A percentile compares a stretch with the other conserved stretches of the same genome.
Conservation (phyloP, 2,888 invertebrate species). For the Lampropteryx suffumata region DNA sequence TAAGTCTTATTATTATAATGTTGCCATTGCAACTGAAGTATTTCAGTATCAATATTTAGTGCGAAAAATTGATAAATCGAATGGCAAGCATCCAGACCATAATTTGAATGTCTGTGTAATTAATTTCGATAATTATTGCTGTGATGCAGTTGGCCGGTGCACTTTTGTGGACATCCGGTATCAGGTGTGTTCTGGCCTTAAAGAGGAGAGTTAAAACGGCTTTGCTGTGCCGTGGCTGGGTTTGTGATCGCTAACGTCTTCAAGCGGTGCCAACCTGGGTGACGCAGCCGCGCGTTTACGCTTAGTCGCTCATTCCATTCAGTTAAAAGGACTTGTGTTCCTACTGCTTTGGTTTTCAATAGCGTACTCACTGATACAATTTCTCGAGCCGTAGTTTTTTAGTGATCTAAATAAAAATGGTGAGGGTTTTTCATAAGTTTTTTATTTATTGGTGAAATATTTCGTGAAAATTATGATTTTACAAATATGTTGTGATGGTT, state of each 20-base stretch:
- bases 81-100: slow-evolving; percentile 59
- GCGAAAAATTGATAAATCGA: slow-evolving; percentile 37
- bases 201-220: slow-evolving; percentile 66
- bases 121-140: slow-evolving; percentile 53
- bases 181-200: slow-evolving; percentile 64
- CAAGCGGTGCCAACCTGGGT: slow-evolving; percentile 70
- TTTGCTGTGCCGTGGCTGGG: slow-evolving; percentile 51
- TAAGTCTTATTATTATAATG: neutral
- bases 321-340: slow-evolving; percentile 75
- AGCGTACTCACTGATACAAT: slow-evolving; percentile 61
- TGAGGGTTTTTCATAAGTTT: slow-evolving; percentile 22
- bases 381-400: slow-evolving; percentile 43
- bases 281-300: slow-evolving; percentile 62
- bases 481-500: slow-evolving; percentile 57
- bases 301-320: slow-evolving; percentile 73
- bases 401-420: slow-evolving; percentile 26
- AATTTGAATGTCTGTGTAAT: slow-evolving; percentile 57
- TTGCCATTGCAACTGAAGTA: slow-evolving; percentile 5
- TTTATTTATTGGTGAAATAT: slow-evolving; percentile 18
- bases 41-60: slow-evolving; percentile 16
- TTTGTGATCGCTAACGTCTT: slow-evolving; percentile 44
- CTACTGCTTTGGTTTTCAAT: slow-evolving; percentile 65
- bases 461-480: slow-evolving; percentile 34
- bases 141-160: slow-evolving; percentile 49
- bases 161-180: slow-evolving; percentile 48